phyloP scores from a whole-genome alignment of 2,113 vertebrate species.

The Sinocyclocheilus grahami region DNA sequence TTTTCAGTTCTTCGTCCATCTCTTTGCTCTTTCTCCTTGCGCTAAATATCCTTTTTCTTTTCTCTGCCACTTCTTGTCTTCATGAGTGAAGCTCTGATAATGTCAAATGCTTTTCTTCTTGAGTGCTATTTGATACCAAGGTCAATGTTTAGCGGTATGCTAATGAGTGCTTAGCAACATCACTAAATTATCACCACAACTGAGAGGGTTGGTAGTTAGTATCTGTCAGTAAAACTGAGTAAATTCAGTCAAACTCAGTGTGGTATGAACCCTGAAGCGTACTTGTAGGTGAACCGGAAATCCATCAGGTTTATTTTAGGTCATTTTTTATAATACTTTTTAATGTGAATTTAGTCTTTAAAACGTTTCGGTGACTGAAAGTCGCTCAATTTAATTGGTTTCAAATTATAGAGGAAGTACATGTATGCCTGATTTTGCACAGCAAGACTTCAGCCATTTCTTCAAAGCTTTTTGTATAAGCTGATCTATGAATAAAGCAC shows the following conservation, averaged over 20 bases:
- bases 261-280: not conserved
- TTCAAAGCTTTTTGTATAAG: not conserved
- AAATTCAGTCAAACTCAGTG: not conserved
- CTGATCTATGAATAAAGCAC: not conserved
- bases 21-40: not conserved
- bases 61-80: not conserved
- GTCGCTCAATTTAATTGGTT: not conserved
- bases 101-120: not conserved
- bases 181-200: not conserved
- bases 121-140: constrained; percentile 11
- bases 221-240: too few relatives aligned
- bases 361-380: not conserved
- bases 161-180: constrained; percentile 15
- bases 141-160: constrained; percentile 13
- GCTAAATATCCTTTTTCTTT: not conserved
- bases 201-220: not conserved
- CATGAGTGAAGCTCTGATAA: not conserved
- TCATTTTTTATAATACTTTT: not conserved
- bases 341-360: not conserved
- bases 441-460: not conserved
- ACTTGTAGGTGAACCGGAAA: not conserved
- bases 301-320: not conserved
- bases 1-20: not conserved
- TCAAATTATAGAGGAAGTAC: constrained; percentile 6
- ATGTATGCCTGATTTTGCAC: not conserved